Percentiles rank a stretch among this genome's conserved stretches.
These are phyloP conservation scores for Corapipo altera DNA, from an alignment of 2,113 vertebrate genomes.

Conservation along the genomic window DNA sequence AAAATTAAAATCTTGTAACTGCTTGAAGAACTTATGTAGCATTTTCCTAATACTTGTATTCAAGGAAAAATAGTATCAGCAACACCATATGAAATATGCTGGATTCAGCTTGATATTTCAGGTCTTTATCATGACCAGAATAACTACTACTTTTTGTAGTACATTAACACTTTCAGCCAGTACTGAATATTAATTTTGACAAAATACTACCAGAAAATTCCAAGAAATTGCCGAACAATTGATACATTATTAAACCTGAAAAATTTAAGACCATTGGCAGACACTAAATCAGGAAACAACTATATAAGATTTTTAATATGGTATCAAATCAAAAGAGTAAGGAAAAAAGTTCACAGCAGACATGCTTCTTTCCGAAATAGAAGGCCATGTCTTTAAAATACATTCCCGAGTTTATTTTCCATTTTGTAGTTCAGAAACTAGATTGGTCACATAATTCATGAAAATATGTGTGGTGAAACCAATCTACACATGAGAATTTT, in stretches of 20 bases:
- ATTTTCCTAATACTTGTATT: conserved; percentile 43
- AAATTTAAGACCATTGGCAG: not conserved
- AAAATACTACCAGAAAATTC: conserved; percentile 53
- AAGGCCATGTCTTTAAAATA: not conserved
- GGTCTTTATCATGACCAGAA: conserved; percentile 40
- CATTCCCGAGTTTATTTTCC: not conserved
- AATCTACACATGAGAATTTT: not conserved
- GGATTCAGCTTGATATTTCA: conserved; percentile 45
- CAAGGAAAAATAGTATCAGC: conserved; percentile 53
- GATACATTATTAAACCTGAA: conserved; percentile 35
- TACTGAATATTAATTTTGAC: conserved; percentile 57
- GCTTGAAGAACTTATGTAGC: not conserved
- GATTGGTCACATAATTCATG: not conserved
- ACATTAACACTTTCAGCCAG: conserved; percentile 45
- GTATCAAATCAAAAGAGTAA: not conserved
- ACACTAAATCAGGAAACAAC: not conserved
- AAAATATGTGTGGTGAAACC: not conserved
- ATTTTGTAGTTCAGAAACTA: not conserved
- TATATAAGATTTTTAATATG: not conserved
- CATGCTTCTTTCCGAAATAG: not conserved
- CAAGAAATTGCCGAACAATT: conserved; percentile 16
- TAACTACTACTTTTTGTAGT: conserved; percentile 35
- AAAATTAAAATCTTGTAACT: not conserved
- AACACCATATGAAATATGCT: conserved; percentile 27
- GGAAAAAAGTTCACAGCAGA: not conserved